Conservation (phyloP, 1,140 invertebrate species). For the Tetragonula clypearis region DNA sequence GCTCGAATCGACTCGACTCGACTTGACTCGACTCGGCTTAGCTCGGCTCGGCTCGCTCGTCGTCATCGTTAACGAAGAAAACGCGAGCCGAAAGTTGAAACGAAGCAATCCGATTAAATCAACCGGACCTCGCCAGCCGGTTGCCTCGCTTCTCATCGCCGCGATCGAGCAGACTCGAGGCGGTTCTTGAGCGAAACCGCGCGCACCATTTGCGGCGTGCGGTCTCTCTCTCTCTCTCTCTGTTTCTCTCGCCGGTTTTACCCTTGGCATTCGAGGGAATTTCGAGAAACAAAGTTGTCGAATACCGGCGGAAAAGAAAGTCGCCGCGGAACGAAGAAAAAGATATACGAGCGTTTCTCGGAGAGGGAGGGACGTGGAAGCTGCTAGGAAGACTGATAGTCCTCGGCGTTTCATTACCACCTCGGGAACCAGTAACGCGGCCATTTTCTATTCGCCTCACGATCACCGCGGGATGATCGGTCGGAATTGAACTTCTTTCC, state of each 20-base stretch:
- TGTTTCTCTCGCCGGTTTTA: background rate
- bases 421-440: slow-evolving; percentile 7
- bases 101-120: slow-evolving; percentile 48
- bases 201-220: slow-evolving; percentile 20
- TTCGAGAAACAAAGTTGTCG: slow-evolving; percentile 29
- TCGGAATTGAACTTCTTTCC: background rate
- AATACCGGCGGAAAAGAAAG: slow-evolving; percentile 2
- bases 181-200: background rate
- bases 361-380: background rate
- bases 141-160: background rate
- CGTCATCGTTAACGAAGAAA: slow-evolving; percentile 45
- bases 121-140: background rate
- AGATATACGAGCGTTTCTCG: background rate
- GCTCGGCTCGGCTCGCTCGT: background rate
- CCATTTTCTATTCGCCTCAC: slow-evolving; percentile 26
- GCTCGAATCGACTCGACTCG: too few relatives aligned
- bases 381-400: slow-evolving; percentile 52
- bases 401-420: slow-evolving; percentile 17
- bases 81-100: slow-evolving; percentile 45
- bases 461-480: background rate
- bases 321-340: slow-evolving; percentile 5
- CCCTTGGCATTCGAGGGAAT: slow-evolving; percentile 26
- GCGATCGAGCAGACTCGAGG: background rate
- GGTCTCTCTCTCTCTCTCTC: too few relatives aligned
- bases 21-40: too few relatives aligned